phyloP scores from a whole-genome alignment of 2,113 vertebrate genomes.

The Xenus cinereus region DNA sequence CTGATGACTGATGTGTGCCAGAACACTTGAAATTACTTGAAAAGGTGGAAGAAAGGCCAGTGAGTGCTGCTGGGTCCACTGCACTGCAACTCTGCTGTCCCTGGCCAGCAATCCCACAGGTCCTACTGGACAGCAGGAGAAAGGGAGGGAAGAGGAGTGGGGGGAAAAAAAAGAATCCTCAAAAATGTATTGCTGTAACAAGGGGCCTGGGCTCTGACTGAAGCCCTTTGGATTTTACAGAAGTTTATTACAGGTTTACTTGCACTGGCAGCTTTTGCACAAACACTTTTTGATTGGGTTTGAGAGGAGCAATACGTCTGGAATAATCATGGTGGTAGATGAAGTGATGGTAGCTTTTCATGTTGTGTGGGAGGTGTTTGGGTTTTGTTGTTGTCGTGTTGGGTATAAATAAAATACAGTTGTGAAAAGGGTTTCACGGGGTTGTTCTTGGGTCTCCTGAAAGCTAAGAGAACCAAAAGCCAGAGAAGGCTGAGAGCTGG shows the following conservation, averaged over 20 bases:
- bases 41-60: not conserved
- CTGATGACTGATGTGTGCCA: not conserved
- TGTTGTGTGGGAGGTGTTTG: not conserved
- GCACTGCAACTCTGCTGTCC: not conserved
- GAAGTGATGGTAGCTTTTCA: not conserved
- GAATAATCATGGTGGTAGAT: not conserved
- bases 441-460: not conserved
- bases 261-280: slow-evolving; percentile 56
- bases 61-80: not conserved
- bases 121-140: not conserved
- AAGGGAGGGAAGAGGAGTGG: not conserved
- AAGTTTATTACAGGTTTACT: not conserved
- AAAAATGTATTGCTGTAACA: not conserved
- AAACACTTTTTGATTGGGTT: not conserved
- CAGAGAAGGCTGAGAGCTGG: not conserved
- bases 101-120: not conserved
- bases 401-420: slow-evolving; percentile 36
- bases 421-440: not conserved
- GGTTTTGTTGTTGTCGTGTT: not conserved
- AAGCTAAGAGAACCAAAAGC: not conserved
- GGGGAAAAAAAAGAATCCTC: not conserved
- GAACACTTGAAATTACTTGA: not conserved
- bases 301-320: not conserved
- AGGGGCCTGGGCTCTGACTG: not conserved
- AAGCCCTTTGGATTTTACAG: not conserved